Evolutionary conservation across 2,797 vertebrate species (phyloP).

Genomic region (Muscicapa striata): DNA sequence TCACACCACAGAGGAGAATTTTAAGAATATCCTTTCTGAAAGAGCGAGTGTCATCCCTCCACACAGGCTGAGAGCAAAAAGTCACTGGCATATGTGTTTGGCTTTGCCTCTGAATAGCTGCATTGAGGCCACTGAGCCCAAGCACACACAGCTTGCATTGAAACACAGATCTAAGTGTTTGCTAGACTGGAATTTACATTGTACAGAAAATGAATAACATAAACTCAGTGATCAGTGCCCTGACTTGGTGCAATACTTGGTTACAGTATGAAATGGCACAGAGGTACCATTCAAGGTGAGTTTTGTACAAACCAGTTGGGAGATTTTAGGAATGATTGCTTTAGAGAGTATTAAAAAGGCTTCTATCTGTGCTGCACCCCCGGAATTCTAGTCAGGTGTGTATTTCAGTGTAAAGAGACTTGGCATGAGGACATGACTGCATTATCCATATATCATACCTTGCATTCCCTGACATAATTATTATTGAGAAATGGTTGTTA

Average conservation of each 20-base stretch:
- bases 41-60: background rate
- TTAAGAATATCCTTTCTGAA: background rate
- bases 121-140: background rate
- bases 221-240: background rate
- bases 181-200: background rate
- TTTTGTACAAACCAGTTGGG: background rate
- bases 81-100: slow-evolving; percentile 14
- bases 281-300: background rate
- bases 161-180: slow-evolving; percentile 19
- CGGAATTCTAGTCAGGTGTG: background rate
- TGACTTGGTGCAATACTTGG: background rate
- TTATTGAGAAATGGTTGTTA: background rate
- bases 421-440: accelerated
- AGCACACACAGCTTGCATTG: background rate
- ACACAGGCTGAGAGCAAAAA: background rate
- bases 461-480: background rate
- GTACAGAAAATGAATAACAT: background rate
- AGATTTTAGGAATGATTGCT: background rate
- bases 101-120: slow-evolving; percentile 22
- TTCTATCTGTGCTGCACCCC: background rate
- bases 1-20: background rate
- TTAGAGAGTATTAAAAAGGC: background rate
- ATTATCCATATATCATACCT: background rate
- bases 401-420: background rate
- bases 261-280: background rate